These are phyloP conservation scores for Apomyelois bistriatella DNA, from an alignment of 2,888 invertebrate species.

Conservation along the genomic window DNA sequence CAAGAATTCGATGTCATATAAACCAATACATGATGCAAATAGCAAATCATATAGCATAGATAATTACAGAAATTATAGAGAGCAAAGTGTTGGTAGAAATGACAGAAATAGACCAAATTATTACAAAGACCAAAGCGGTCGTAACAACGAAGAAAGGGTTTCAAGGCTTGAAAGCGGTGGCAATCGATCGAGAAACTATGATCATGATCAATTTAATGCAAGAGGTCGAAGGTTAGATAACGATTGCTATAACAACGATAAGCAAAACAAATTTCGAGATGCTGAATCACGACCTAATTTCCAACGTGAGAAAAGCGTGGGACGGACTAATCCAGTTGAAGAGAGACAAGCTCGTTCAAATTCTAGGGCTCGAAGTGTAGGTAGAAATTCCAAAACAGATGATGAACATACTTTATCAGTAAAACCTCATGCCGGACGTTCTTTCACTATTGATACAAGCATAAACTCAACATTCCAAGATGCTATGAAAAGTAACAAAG, in stretches of 20 bases:
- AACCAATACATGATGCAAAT: slow-evolving; percentile 6
- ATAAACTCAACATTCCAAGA: slow-evolving; percentile 58
- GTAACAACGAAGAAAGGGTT: slow-evolving; percentile 1
- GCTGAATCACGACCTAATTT: slow-evolving; percentile 24
- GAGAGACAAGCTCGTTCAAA: slow-evolving; percentile 20
- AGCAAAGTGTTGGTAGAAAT: slow-evolving; percentile 34
- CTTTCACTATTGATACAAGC: slow-evolving; percentile 66
- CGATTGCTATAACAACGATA: slow-evolving; percentile 24
- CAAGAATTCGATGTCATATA: slow-evolving; percentile 13
- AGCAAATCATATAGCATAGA: slow-evolving; percentile 23
- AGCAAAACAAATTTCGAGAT: slow-evolving; percentile 30
- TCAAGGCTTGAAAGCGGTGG: slow-evolving; percentile 30
- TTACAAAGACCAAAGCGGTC: slow-evolving; percentile 25
- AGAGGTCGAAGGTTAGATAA: slow-evolving; percentile 25
- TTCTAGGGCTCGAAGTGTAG: slow-evolving; percentile 31
- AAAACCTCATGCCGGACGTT: slow-evolving; percentile 40
- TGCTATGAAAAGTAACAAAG: slow-evolving; percentile 33
- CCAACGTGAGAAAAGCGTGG: slow-evolving; percentile 40
- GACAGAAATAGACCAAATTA: slow-evolving; percentile 33
- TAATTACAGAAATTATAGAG: slow-evolving; percentile 32
- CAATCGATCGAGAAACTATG: slow-evolving; percentile 27
- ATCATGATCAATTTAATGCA: slow-evolving; percentile 26
- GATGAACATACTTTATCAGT: slow-evolving; percentile 40
- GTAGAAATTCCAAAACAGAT: slow-evolving; percentile 23
- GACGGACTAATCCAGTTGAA: slow-evolving; percentile 26